Base-by-base conservation (phyloP, 2,113 vertebrate genomes). In the Myanophis thanlyinensis region DNA sequence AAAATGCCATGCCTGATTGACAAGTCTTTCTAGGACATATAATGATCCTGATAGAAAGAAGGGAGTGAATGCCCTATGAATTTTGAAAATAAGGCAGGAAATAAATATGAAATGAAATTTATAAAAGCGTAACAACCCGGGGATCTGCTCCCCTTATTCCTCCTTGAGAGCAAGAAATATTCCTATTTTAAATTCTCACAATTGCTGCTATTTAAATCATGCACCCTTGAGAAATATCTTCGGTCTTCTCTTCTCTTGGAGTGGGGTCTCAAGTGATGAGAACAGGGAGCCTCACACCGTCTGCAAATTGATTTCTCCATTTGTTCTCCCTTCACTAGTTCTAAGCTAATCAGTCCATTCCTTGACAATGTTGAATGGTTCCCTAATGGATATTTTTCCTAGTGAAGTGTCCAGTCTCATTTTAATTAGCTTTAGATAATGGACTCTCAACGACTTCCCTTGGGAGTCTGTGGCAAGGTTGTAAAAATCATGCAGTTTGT, bases 401-500 rank as follows among this genome's bases (percentile, higher is more conserved):
- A 91, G 67, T 91, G 62, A 85, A 91, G 52, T 93, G 90, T 91
- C 90, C 87, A 91, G 90, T 89, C 90, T 62, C 73, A 46, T 67
- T 91, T 86, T 91, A 93, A 93, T 93, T 91, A 89, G 87, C 87
- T 67, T 85, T 85, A 80, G 90, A 85, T 85, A 91, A 91, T 93
- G 93, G 87, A 89, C 90, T 86, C 87, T 35, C 67, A 35, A 85
- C 27, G 10, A 25, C 46, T 52, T 86, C 93, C 90, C 90, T 22
- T 52, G 93, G 90, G 87, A 89, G 25, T 46, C 90, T 4, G 3
- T 7, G 62, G 67, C 87, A 86, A 89, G 73, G 80, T 80, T 87
- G 56, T 5, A 48, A 35, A 84, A 73, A 22, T 59, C 89, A 53
- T 4, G 13, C 84, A 4, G 1, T 40, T 27, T 49, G 73, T 1